These are phyloP conservation scores for Perithous albicinctus DNA, from an alignment of 2,888 invertebrate genomes.

Conservation along the genomic window DNA sequence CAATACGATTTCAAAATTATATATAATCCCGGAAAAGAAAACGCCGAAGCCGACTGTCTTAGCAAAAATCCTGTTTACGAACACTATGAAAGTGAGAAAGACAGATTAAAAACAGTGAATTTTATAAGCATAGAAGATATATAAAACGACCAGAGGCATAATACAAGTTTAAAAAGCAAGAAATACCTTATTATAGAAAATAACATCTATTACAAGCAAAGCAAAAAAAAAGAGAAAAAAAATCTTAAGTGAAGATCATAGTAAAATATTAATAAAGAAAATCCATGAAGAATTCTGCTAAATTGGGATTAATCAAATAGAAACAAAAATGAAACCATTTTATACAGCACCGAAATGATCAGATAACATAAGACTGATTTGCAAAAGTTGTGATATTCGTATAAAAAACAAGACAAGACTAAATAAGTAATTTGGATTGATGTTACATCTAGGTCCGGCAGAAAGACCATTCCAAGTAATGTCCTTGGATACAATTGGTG, in stretches of 20 bases:
- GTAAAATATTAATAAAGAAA: constrained; percentile 37
- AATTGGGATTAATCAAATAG: too few relatives aligned
- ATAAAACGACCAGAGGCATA: constrained; percentile 55
- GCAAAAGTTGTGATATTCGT: constrained; percentile 44
- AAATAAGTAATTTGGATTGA: constrained; percentile 54
- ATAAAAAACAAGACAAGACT: constrained; percentile 68
- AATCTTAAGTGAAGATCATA: constrained; percentile 58
- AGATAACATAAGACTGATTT: constrained; percentile 51
- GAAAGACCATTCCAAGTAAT: constrained; percentile 66
- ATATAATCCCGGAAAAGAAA: constrained; percentile 62
- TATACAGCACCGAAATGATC: too few relatives aligned
- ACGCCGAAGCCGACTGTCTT: constrained; percentile 64
- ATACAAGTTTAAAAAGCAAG: constrained; percentile 41
- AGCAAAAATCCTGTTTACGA: constrained; percentile 60
- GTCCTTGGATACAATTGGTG: constrained; percentile 68
- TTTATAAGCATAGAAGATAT: constrained; percentile 53
- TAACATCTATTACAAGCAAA: constrained; percentile 51
- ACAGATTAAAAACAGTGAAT: constrained; percentile 60
- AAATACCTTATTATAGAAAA: constrained; percentile 35
- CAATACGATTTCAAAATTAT: constrained; percentile 63
- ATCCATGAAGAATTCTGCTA: constrained; percentile 52
- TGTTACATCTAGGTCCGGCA: constrained; percentile 69
- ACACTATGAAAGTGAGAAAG: constrained; percentile 51
- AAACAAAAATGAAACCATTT: too few relatives aligned
- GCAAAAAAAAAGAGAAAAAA: constrained; percentile 50